Evolutionary conservation across 2,888 invertebrate genomes (phyloP), one percentile per base, ranked within the genome.

Genomic region (Patella caerulea): DNA sequence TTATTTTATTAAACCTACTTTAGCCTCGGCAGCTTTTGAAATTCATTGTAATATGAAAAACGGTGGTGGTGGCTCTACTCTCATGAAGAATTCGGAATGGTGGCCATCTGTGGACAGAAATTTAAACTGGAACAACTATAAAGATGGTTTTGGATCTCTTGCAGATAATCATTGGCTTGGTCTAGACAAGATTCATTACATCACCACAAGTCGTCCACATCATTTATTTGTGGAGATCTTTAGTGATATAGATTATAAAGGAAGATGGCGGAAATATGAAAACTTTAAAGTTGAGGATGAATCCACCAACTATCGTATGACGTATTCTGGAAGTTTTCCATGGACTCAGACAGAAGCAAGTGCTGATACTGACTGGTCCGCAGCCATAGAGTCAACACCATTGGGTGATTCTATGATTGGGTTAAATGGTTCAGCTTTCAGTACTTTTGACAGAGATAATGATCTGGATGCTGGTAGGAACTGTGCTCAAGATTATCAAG

Each of bases 171-270:
- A 69, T 29, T 79, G 77, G 77, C 55, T 79, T 45, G 79, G 79
- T 2, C 69, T 77, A 45, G 77, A 79, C 29, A 77, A 75, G 29
- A 29, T 79, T 14, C 71, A 79, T 15, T 53, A 74, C 29, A 29
- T 79, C 24, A 79, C 77, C 17, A 45, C 52, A 53, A 71, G 75
- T 55, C 53, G 34, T 15, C 5, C 17, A 9, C 77, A 77, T 34
- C 17, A 29, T 54, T 45, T 72, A 19, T 19, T 53, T 34, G 52
- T 74, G 19, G 9, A n/a, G 17, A 71, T 56, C 15, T 34, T 69
- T 2, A 7, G 12, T 24, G 4, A 12, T 11, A 3, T 14, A 7
- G 14, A 14, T 4, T 14, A 2, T 12, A 19, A 65, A 9, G 19
- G 14, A 24, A 24, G 12, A 12, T 19, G 19, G 24, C 9, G 65